These are phyloP conservation scores for Oryzias dopingdopingensis DNA, from an alignment of 2,797 vertebrate species.

Conservation along the genomic window DNA sequence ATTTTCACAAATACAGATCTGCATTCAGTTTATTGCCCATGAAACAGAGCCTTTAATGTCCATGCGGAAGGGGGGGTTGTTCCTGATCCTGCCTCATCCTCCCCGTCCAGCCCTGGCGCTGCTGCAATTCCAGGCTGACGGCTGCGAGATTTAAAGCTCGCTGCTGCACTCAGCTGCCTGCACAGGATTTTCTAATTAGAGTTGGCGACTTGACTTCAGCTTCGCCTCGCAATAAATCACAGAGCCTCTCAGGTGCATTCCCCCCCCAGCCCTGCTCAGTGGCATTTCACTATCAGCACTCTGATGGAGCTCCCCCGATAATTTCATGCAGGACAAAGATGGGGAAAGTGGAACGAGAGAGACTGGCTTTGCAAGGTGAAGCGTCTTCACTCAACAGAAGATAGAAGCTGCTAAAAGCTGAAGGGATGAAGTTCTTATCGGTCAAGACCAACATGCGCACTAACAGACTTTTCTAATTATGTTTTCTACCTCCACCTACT, in stretches of 20 bases:
- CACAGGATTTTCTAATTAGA: slow-evolving; percentile 83
- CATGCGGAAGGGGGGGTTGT: background rate
- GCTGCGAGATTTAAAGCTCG: slow-evolving; percentile 69
- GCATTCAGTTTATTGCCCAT: too few relatives aligned
- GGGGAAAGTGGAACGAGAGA: slow-evolving; percentile 21
- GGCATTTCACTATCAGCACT: slow-evolving; percentile 74
- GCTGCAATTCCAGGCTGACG: slow-evolving; percentile 62
- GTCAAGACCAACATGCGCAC: too few relatives aligned
- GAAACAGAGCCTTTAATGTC: background rate
- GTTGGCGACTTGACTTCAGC: slow-evolving; percentile 73
- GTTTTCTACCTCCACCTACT: too few relatives aligned
- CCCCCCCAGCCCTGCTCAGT: slow-evolving; percentile 53
- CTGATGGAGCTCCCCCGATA: slow-evolving; percentile 71
- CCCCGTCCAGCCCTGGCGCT: slow-evolving; percentile 42
- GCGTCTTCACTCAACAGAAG: too few relatives aligned
- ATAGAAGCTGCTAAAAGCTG: too few relatives aligned
- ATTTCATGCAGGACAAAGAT: slow-evolving; percentile 41
- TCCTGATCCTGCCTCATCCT: slow-evolving; percentile 22
- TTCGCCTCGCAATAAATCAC: slow-evolving; percentile 79
- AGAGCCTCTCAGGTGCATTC: slow-evolving; percentile 76
- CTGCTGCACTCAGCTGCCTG: slow-evolving; percentile 75
- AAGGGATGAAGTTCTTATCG: too few relatives aligned
- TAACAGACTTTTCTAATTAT: too few relatives aligned
- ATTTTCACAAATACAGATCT: too few relatives aligned
- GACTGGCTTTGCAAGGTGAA: background rate